Percentiles rank a stretch among this genome's conserved stretches.
Evolutionary conservation across 2,113 vertebrate genomes (phyloP).

Genomic region (Podiceps cristatus): DNA sequence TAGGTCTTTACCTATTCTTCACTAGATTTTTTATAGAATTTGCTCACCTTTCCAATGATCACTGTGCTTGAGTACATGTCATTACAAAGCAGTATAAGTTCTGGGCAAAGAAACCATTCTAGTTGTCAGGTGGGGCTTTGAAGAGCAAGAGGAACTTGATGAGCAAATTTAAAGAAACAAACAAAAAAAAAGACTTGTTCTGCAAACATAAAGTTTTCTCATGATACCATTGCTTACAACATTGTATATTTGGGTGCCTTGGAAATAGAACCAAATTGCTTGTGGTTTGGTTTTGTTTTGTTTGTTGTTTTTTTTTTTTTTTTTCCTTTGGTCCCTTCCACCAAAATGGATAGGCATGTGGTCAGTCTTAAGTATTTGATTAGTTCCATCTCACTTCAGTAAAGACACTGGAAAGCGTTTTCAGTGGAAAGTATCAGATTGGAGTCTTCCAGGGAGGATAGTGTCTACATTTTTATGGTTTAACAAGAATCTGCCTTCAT

Average conservation of each 20-base stretch:
- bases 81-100: neutral
- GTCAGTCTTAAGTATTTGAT: neutral
- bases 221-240: neutral
- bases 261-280: neutral
- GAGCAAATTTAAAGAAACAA: neutral
- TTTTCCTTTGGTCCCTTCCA: neutral
- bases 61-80: neutral
- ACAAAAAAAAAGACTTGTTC: neutral
- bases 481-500: neutral
- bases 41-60: neutral
- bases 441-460: neutral
- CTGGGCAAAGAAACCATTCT: neutral
- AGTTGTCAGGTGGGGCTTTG: neutral
- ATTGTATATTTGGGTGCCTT: neutral
- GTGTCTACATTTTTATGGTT: neutral
- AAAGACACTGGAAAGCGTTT: neutral
- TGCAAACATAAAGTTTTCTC: neutral
- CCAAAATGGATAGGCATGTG: neutral
- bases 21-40: neutral
- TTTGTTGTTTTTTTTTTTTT: neutral
- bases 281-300: neutral
- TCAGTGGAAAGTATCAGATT: neutral
- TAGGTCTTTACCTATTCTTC: neutral
- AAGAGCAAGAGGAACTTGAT: neutral
- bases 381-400: neutral